phyloP scores from a whole-genome alignment of 2,113 vertebrate genomes.

The Mustela lutreola region DNA sequence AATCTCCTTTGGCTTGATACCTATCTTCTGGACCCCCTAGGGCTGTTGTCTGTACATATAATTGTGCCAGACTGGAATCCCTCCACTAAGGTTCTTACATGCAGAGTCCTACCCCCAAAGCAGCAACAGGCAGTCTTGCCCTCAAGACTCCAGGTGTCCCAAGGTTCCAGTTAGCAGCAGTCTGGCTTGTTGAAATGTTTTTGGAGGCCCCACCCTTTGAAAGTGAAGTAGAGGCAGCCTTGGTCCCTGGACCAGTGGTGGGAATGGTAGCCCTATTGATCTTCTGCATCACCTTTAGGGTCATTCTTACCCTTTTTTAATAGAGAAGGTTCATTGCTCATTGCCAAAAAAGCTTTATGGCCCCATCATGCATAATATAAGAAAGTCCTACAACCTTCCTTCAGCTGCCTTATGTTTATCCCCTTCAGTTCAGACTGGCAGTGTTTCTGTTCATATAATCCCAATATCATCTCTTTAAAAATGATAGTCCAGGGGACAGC shows the following conservation, averaged over 20 bases:
- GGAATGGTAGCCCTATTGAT: background rate
- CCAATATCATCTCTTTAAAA: background rate
- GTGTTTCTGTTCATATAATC: background rate
- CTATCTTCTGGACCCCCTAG: background rate
- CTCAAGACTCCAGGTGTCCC: background rate
- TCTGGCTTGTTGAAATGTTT: background rate
- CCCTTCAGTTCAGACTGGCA: background rate
- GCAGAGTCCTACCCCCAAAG: background rate
- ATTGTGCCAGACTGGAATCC: background rate
- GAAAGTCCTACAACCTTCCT: background rate
- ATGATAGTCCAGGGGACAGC: too few relatives aligned
- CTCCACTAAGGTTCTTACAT: background rate
- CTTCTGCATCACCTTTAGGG: background rate
- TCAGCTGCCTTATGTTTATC: background rate
- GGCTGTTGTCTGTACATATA: too few relatives aligned
- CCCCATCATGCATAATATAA: background rate
- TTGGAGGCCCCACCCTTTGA: background rate
- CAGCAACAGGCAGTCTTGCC: background rate
- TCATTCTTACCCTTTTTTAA: background rate
- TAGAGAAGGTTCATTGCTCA: background rate
- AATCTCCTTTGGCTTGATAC: background rate
- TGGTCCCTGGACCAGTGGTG: background rate
- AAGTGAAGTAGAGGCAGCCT: background rate
- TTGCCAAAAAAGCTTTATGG: background rate
- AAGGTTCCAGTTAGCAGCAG: background rate